phyloP scores from a whole-genome alignment of 2,797 vertebrate species.

The Sebastes diploproa region DNA sequence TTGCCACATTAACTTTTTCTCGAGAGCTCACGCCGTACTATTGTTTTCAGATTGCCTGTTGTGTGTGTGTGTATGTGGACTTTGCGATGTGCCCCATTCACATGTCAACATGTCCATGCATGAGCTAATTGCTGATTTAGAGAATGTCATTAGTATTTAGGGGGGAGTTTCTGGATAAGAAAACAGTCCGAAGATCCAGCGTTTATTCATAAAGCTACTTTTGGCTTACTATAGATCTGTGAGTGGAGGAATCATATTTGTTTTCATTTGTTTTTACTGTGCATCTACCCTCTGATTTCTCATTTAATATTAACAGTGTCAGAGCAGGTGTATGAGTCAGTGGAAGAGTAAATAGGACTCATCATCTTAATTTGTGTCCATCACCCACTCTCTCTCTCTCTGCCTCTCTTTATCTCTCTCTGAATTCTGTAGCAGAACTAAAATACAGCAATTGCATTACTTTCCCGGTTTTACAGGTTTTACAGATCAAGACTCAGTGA shows the following conservation, averaged over 20 bases:
- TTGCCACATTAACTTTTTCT: not conserved
- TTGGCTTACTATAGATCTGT: not conserved
- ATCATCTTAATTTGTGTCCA: slow-evolving; percentile 32
- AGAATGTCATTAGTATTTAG: not conserved
- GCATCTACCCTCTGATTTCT: slow-evolving; percentile 1
- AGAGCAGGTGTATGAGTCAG: slow-evolving; percentile 49
- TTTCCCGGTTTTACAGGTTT: not conserved
- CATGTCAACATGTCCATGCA: not conserved
- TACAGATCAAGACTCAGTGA: not conserved
- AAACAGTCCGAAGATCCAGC: not conserved
- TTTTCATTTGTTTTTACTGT: slow-evolving; percentile 20
- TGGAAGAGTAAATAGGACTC: slow-evolving; percentile 23
- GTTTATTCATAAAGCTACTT: not conserved
- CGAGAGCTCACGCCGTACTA: not conserved
- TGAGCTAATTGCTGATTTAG: not conserved
- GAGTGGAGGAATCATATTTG: not conserved
- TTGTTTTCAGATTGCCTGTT: not conserved
- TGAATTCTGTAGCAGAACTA: not conserved
- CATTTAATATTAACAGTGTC: slow-evolving; percentile 20
- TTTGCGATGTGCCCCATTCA: not conserved
- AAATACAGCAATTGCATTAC: not conserved
- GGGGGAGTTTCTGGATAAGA: not conserved
- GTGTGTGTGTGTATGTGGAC: not conserved
- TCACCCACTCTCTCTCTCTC: slow-evolving; percentile 17
- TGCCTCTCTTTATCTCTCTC: not conserved